Evolutionary conservation across 64 coral and sea anemone species (phyloP), one percentile per base, ranked within the genome.

Genomic region (Montipora sp.): DNA sequence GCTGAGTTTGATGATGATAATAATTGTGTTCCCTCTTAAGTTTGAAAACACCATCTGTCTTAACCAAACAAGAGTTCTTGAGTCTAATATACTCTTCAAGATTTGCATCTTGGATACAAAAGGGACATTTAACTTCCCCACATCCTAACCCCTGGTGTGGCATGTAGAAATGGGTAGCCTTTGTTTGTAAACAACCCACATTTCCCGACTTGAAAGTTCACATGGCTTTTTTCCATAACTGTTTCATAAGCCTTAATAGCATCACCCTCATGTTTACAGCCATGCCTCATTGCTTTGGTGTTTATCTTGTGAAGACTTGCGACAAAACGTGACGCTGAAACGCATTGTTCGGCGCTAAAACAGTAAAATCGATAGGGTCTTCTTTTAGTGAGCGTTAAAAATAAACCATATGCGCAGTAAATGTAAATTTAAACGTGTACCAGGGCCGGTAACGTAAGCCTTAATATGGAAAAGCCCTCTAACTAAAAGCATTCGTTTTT

Each of bases 11-110:
- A 77, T 83, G 75, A 77, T 83, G 89, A 75, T 75, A 75, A 59
- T 96, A 92, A 16, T 82, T 65, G 55, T 95, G 94, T 55, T 12
- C 10, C 61, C 90, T n/a, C 49, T 92, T 95, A 43, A 95, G 77
- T 4, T 18, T 48, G 16, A 92, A 50, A 20, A 48, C 60, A 5
- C 77, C 94, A 95, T 95, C 27, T 14, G 15, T 51, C 18, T 87
- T 89, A 27, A 88, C 48, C 45, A 95, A 59, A 89, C 76, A 95
- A 24, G 90, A 81, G 57, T 76, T 75, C 20, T 45, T 2, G 27
- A 75, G 73, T 43, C 22, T 45, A 80, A 49, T 47, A 80, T 80
- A 80, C 19, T 50, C 53, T 19, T 80, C 78, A 80, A 80, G 53
- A 80, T 80, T 59, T 20, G 47, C 78, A 80, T 57, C 53, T 16